A percentile compares a stretch with the other conserved stretches of the same genome.
Evolutionary conservation across 35 echinoderm and acorn worm species (phyloP).

Genomic region (Patiria miniata): DNA sequence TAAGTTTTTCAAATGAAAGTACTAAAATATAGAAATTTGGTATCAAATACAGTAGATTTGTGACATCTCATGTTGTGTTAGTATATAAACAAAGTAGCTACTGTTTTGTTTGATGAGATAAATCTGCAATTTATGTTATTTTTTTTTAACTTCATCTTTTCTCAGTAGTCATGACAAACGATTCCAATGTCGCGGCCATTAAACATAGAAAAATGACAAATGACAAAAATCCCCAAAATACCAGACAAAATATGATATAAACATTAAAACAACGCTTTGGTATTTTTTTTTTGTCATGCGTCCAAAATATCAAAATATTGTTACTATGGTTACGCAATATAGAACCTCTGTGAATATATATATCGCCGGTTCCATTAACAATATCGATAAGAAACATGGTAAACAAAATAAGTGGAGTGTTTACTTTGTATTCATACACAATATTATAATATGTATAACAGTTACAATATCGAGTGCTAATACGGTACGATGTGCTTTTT

Average conservation of each 20-base stretch:
- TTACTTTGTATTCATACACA: slow-evolving; percentile 23
- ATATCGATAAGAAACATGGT: slow-evolving; percentile 7
- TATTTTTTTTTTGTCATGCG: slow-evolving; percentile 14
- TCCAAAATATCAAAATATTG: slow-evolving; percentile 9
- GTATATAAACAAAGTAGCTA: slow-evolving; percentile 22
- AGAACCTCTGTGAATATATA: slow-evolving; percentile 19
- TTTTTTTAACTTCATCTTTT: not conserved
- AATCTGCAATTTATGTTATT: not conserved
- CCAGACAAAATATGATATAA: not conserved
- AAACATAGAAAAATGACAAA: slow-evolving; percentile 24
- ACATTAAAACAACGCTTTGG: slow-evolving; percentile 30
- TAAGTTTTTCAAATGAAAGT: slow-evolving; percentile 53
- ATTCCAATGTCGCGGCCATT: not conserved
- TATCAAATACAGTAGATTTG: slow-evolving; percentile 47
- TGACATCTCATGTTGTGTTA: slow-evolving; percentile 26
- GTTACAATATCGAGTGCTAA: not conserved
- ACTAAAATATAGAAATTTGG: slow-evolving; percentile 64
- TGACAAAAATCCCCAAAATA: slow-evolving; percentile 24
- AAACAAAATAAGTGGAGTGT: slow-evolving; percentile 29
- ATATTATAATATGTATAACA: not conserved
- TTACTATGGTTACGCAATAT: not conserved
- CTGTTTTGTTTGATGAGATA: slow-evolving; percentile 10
- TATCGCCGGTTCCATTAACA: not conserved
- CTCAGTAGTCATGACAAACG: not conserved
- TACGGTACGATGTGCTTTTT: not conserved